Conservation (phyloP, 2,113 vertebrate species). For the Dolichallabes microphthalmus region DNA sequence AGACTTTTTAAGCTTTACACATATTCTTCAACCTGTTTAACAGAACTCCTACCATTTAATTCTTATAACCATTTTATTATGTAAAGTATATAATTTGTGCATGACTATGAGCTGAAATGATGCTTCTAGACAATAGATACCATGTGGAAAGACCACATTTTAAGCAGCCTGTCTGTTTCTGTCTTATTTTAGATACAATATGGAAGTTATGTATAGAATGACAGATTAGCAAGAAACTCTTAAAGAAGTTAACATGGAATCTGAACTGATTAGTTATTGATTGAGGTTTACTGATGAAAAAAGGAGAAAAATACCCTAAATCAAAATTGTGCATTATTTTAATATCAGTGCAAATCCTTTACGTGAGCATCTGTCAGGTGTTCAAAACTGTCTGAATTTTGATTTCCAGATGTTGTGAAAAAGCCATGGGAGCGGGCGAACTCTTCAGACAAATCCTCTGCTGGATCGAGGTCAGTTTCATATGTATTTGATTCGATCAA, state of each 20-base stretch:
- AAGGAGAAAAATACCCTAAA: background rate
- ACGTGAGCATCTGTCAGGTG: background rate
- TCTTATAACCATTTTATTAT: background rate
- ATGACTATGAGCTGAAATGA: background rate
- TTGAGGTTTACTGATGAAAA: background rate
- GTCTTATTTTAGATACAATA: background rate
- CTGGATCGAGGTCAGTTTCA: constrained; percentile 86
- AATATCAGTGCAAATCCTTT: background rate
- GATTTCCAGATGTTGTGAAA: constrained; percentile 82
- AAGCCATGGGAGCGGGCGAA: constrained; percentile 98
- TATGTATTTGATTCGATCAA: background rate
- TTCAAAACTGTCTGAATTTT: background rate
- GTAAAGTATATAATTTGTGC: background rate
- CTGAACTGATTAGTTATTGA: background rate
- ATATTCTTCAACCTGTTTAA: background rate
- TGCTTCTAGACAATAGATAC: background rate
- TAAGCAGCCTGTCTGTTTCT: background rate
- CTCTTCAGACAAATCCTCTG: constrained; percentile 90
- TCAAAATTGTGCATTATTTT: background rate
- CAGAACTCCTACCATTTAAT: background rate
- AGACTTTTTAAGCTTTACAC: background rate
- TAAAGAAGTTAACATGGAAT: background rate
- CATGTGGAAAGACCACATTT: background rate
- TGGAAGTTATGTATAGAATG: background rate
- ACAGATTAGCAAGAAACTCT: background rate